Percentiles rank a stretch among this genome's conserved stretches.
phyloP scores from a whole-genome alignment of 1,140 invertebrate genomes.

The Doryteuthis pealeii region DNA sequence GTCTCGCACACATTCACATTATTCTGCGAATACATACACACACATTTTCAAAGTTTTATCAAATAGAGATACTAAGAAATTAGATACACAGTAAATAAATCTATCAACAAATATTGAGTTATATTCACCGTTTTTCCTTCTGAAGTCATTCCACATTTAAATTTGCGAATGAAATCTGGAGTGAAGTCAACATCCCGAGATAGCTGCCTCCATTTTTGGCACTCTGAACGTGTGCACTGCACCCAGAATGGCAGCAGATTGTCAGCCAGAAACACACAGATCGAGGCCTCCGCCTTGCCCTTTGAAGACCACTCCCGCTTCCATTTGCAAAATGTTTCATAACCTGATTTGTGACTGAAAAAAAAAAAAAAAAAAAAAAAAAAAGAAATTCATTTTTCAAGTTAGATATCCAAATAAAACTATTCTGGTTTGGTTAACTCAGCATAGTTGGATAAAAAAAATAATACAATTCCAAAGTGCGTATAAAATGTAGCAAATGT shows the following conservation, averaged over 20 bases:
- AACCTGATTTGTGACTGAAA: constrained; percentile 54
- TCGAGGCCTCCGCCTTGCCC: constrained; percentile 44
- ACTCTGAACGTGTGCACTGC: constrained; percentile 44
- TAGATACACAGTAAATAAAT: too few relatives aligned
- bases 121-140: constrained; percentile 28
- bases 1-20: too few relatives aligned
- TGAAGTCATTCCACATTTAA: constrained; percentile 43
- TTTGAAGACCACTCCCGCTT: constrained; percentile 54
- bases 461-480: too few relatives aligned
- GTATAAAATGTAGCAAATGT: too few relatives aligned
- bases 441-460: too few relatives aligned
- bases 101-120: too few relatives aligned
- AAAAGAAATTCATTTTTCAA: not conserved
- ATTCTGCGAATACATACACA: too few relatives aligned
- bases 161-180: constrained; percentile 44
- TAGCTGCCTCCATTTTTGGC: constrained; percentile 57
- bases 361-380: constrained; percentile 18
- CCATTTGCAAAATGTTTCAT: constrained; percentile 52
- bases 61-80: too few relatives aligned
- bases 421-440: not conserved
- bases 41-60: too few relatives aligned
- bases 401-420: not conserved
- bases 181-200: constrained; percentile 36
- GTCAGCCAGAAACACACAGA: constrained; percentile 50
- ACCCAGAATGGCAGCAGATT: constrained; percentile 59